Conservation (phyloP, 2,113 vertebrate species). For the rat (Rattus norvegicus) region GRCr8 NC_086023.1:78251001-78251500, state of each 20-base stretch:
- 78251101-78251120: neutral
- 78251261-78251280: neutral
- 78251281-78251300: neutral
- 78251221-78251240: too few relatives aligned
- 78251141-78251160: neutral
- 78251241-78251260: neutral
- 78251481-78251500: slow-evolving; percentile 62
- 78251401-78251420: neutral
- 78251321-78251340: neutral
- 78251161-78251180: too few relatives aligned
- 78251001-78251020: too few relatives aligned
- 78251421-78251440: neutral
- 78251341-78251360: neutral
- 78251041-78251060: too few relatives aligned
- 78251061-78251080: too few relatives aligned
- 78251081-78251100: neutral
- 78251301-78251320: neutral
- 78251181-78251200: neutral
- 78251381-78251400: neutral
- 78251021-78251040: neutral
- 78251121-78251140: neutral
- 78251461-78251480: slow-evolving; percentile 56
- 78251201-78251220: neutral
- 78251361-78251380: neutral
- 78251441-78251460: slow-evolving; percentile 36